phyloP scores from a whole-genome alignment of 2,888 invertebrate species.

The Synergus laeviventris region DNA sequence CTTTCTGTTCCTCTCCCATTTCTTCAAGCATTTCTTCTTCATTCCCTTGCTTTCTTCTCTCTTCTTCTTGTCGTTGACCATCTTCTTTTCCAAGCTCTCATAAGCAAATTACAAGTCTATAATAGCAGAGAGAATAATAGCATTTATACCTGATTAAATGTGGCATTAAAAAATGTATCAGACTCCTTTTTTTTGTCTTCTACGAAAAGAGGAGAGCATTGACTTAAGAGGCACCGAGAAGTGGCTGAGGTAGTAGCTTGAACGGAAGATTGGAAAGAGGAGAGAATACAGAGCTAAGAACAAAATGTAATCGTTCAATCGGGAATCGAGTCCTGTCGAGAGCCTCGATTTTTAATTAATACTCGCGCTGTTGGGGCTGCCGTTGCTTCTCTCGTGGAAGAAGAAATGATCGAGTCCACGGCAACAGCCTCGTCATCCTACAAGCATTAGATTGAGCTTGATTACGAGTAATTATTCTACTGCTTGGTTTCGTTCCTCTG shows the following conservation, averaged over 20 bases:
- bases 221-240: constrained; percentile 44
- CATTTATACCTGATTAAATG: background rate
- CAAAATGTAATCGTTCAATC: constrained; percentile 57
- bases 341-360: constrained; percentile 66
- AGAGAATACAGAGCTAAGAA: constrained; percentile 55
- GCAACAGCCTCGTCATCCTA: constrained; percentile 65
- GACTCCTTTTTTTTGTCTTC: background rate
- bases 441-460: constrained; percentile 73
- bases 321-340: constrained; percentile 45
- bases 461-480: constrained; percentile 74
- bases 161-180: background rate
- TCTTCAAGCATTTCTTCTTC: constrained; percentile 51
- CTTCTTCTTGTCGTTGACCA: constrained; percentile 27
- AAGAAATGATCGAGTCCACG: constrained; percentile 46
- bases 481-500: constrained; percentile 63
- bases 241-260: constrained; percentile 35
- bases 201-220: background rate
- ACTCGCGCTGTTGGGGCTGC: constrained; percentile 48
- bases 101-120: background rate
- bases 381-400: constrained; percentile 34
- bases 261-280: constrained; percentile 40
- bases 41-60: constrained; percentile 42
- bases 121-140: background rate
- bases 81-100: constrained; percentile 45
- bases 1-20: constrained; percentile 21